Conservation (phyloP, 2,797 vertebrate genomes). For the Acanthopagrus latus region DNA sequence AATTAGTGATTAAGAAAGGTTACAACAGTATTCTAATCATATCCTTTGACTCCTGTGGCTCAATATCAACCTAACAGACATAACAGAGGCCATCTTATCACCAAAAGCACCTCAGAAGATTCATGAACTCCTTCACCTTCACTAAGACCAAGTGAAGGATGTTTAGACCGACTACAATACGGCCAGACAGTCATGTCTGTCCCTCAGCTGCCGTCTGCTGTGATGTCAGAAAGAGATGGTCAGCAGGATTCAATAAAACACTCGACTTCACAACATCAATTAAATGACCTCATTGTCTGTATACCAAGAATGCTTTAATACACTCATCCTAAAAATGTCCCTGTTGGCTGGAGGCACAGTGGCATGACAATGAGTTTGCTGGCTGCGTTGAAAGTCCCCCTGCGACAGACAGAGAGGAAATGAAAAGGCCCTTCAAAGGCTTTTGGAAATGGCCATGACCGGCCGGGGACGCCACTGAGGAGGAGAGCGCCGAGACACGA, state of each 20-base stretch:
- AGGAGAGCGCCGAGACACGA: constrained; percentile 53
- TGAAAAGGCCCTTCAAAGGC: constrained; percentile 83
- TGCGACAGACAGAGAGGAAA: constrained; percentile 82
- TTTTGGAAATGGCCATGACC: constrained; percentile 58
- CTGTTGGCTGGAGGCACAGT: constrained; percentile 51
- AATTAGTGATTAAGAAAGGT: neutral
- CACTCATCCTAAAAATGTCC: constrained; percentile 57
- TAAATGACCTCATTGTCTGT: constrained; percentile 67
- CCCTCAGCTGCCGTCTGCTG: constrained; percentile 38
- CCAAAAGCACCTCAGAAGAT: neutral
- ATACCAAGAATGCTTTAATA: constrained; percentile 69
- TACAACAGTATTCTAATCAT: neutral
- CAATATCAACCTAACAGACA: neutral
- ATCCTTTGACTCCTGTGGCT: neutral
- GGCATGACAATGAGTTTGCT: constrained; percentile 59
- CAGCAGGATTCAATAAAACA: constrained; percentile 56
- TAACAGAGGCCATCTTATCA: neutral
- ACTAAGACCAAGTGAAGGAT: neutral
- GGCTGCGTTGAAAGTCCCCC: constrained; percentile 46
- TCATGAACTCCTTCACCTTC: constrained; percentile 20
- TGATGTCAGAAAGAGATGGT: constrained; percentile 35
- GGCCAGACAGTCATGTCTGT: constrained; percentile 23
- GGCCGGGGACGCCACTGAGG: constrained; percentile 49
- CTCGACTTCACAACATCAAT: constrained; percentile 57
- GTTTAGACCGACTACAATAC: neutral